These are phyloP conservation scores for Acrocera orbiculus DNA, from an alignment of 2,888 invertebrate species.

Conservation along the genomic window DNA sequence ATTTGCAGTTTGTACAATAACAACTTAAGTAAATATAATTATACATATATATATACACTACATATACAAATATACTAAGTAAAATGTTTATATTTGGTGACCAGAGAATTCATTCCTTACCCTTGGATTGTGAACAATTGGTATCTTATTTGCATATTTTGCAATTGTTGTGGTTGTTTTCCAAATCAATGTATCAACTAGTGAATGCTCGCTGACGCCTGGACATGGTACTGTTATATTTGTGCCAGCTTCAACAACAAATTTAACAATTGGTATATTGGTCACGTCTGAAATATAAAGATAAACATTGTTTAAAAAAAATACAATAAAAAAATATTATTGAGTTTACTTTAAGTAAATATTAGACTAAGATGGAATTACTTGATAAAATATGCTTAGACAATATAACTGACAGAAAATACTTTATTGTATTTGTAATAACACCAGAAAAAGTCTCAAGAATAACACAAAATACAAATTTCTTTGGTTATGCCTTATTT, in stretches of 20 bases:
- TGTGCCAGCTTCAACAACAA: constrained; percentile 43
- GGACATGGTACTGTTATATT: constrained; percentile 49
- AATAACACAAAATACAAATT: too few relatives aligned
- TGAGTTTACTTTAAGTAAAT: background rate
- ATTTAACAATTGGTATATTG: constrained; percentile 38
- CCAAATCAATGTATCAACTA: constrained; percentile 48
- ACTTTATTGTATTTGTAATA: background rate
- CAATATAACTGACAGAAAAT: background rate
- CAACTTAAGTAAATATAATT: too few relatives aligned
- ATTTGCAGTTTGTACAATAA: too few relatives aligned
- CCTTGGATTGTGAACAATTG: constrained; percentile 30
- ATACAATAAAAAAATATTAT: background rate
- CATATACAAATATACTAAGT: too few relatives aligned
- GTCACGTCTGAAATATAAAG: constrained; percentile 38
- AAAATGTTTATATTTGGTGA: constrained; percentile 1
- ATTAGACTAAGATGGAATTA: background rate
- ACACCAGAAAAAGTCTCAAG: too few relatives aligned
- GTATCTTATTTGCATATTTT: constrained; percentile 32
- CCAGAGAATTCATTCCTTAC: constrained; percentile 19
- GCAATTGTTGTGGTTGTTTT: constrained; percentile 29
- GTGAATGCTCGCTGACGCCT: constrained; percentile 46
- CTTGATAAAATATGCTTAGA: background rate
- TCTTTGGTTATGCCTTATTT: too few relatives aligned
- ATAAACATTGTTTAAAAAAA: constrained; percentile 11
- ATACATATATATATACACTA: too few relatives aligned